Base-by-base conservation (phyloP, 2,113 vertebrate species). In the Zapornia atra region DNA sequence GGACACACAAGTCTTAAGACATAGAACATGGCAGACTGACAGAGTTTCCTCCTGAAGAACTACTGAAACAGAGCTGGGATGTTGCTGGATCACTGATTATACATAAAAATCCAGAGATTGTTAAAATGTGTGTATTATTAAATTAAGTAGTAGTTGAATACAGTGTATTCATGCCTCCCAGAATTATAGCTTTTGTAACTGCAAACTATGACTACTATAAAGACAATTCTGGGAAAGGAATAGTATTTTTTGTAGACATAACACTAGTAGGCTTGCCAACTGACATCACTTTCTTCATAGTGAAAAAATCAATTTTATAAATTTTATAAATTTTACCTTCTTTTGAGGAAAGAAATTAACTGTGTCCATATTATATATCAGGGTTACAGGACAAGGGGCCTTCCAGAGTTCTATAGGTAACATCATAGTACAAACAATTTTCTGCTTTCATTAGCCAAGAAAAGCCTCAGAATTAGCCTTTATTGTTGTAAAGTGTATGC, bases 1-100 rank as follows among this genome's bases (percentile, higher is more conserved):
- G 42, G 18, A 19, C 2, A 0, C 6, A 11, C 11, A 2, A 68
- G 33, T 6, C 12, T 64, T 5, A 12, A 76, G n/a, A 60, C 6
- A 34, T 4, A 63, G 20, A 50, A 3, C 6, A 11, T 26, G 13
- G 8, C 6, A 38, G 17, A 38, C 3, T 10, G 13, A 15, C 4
- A 70, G 15, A 63, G 19, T 61, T 42, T 80, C n/a, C 57, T 82
- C 51, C 28, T 63, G 28, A 76, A 56, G 31, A 79, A 69, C 69
- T 69, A 33, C 31, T 73, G 44, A 60, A 78, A 79, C 12, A 66
- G 15, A 51, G 6, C 10, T 44, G 11, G 12, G 12, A 71, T 90
- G 87, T 63, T 61, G 38, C 38, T 38, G 38, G 8, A 38, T 38
- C 11, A 34, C 9, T 42, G 36, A 66, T 17, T 65, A 22, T 44